Evolutionary conservation across 64 coral and sea anemone genomes (phyloP), one percentile per base, ranked within the genome.

Genomic region (Astreopora myriophthalma): DNA sequence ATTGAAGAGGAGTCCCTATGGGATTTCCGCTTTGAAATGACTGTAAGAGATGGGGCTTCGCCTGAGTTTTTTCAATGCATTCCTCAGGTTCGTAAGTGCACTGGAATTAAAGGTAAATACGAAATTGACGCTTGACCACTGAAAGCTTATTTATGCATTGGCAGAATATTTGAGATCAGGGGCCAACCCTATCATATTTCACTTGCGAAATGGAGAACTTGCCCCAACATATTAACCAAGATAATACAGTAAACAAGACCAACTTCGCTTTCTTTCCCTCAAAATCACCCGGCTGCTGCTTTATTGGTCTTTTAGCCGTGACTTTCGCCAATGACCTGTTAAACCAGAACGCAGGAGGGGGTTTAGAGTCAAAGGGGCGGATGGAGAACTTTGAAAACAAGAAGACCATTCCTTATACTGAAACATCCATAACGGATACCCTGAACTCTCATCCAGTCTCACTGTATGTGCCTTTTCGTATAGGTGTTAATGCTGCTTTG

Each of bases 1-100:
- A 83, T 1, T 25, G 32, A 4, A 83, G 19, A 8, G 32, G 3
- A n/a, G 52, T 20, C 19, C 79, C 55, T 13, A 65, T 64, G 12
- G 79, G 79, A 64, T 65, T 83, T 0, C 57, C 52, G 11, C 19
- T 65, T 31, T 61, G 76, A 80, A 80, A 80, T 38, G 13, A 65
- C 55, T 34, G 5, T 31, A 64, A 6, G 22, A 64, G 57, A 22
- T 73, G 31, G 31, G 52, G 49, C 3, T 64, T n/a, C 16, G 70
- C 7, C 36, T 83, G 22, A 24, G 28, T 23, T 29, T 28, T 64
- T 19, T 83, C 48, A 8, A 6, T 63, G 30, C 79, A 83, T 34
- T 83, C 13, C 34, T 64, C 79, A 10, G 79, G 79, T 37, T 35
- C 32, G 34, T 37, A 83, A 33, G 79, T 83, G 31, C 79, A 83